Base-by-base conservation (phyloP, 35 echinoderm and acorn worm genomes). In the Nesometra sesokonis region DNA sequence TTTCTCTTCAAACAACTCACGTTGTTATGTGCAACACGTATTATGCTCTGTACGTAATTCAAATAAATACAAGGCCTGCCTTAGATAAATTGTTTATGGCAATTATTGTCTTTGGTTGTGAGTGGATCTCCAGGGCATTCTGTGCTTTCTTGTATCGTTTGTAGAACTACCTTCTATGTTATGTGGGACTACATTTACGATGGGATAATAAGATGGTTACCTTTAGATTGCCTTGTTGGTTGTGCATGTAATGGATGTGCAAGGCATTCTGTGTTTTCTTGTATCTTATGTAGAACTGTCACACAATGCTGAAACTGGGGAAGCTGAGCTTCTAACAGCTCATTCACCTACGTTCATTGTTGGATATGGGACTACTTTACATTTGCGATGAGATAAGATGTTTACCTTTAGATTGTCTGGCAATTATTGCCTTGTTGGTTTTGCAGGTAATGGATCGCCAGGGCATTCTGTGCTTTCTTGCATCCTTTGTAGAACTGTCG, bases 131-230 rank as follows among this genome's bases (percentile, higher is more conserved):
- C 29, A 35, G 33, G 35, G 94, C 94, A 15, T 89, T 85, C 77
- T 91, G 43, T 5, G 94, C 94, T 47, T 97, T 97, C 84, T 93
- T 93, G 46, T 87, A 93, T 77, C 93, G 91, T 83, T 90, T 93
- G 86, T 79, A 77, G 33, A 85, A 39, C n/a, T n/a, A n/a, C n/a
- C n/a, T n/a, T n/a, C n/a, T n/a, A n/a, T n/a, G n/a, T n/a, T n/a
- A n/a, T n/a, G n/a, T n/a, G n/a, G n/a, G n/a, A n/a, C n/a, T n/a
- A n/a, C n/a, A n/a, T n/a, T n/a, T n/a, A n/a, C n/a, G n/a, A n/a
- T n/a, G n/a, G n/a, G n/a, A n/a, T n/a, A n/a, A n/a, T n/a, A n/a
- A 47, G 46, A 32, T 0, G 30, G 0, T 47, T 34, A 46, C 37
- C 35, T 39, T 34, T 82, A 57, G 37, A 46, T 47, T 8, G 37